Evolutionary conservation across 2,888 invertebrate species (phyloP).

Genomic region (Steinernema hermaphroditum): DNA sequence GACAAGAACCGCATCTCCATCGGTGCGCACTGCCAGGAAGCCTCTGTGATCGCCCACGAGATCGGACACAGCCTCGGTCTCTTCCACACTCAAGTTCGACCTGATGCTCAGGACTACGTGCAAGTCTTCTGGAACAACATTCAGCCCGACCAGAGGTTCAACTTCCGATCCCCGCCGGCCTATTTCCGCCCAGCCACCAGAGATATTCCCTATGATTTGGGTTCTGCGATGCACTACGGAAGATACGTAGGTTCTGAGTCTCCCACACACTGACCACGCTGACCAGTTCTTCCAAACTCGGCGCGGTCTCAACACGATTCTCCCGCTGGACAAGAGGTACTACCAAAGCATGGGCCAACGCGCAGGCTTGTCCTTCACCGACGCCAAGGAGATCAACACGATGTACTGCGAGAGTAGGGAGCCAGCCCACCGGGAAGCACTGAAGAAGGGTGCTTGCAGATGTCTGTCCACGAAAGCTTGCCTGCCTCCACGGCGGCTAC

Average conservation of each 20-base stretch:
- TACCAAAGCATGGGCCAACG: constrained; percentile 55
- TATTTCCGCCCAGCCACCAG: neutral
- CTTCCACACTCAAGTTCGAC: constrained; percentile 1
- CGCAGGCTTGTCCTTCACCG: constrained; percentile 53
- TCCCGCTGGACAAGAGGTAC: constrained; percentile 40
- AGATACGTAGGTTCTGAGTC: neutral
- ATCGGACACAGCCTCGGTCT: constrained; percentile 14
- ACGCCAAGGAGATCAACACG: constrained; percentile 56
- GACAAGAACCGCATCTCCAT: neutral
- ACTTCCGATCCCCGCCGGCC: neutral
- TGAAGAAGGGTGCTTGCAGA: constrained; percentile 36
- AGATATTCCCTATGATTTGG: neutral
- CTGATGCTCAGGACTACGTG: neutral
- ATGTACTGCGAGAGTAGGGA: constrained; percentile 51
- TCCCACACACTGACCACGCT: neutral
- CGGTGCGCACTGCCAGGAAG: neutral
- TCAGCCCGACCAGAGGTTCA: neutral
- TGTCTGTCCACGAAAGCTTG: constrained; percentile 42
- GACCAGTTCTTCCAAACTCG: neutral
- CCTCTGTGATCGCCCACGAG: neutral
- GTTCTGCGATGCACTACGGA: constrained; percentile 1
- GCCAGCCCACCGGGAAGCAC: neutral
- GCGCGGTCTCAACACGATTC: neutral
- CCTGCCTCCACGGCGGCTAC: constrained; percentile 53
- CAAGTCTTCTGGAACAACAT: neutral